phyloP scores from a whole-genome alignment of 2,888 invertebrate genomes.

The Trichacis sp. region DNA sequence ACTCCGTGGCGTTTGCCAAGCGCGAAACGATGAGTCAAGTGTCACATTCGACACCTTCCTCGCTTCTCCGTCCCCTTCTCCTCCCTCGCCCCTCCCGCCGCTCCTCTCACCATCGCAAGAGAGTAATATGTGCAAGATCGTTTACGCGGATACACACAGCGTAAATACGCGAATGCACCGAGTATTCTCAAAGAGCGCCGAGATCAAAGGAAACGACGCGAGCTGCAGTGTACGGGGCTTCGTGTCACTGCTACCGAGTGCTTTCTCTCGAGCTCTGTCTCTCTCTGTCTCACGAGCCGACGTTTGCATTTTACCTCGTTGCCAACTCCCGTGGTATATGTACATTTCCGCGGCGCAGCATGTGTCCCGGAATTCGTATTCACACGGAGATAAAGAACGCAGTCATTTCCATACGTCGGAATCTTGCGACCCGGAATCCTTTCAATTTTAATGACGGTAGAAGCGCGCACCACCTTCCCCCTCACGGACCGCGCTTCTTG shows the following conservation, averaged over 20 bases:
- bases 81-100: constrained; percentile 19
- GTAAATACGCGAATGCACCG: constrained; percentile 41
- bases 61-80: constrained; percentile 17
- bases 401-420: constrained; percentile 34
- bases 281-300: no score
- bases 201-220: constrained; percentile 57
- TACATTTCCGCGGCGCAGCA: constrained; percentile 33
- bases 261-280: constrained; percentile 17
- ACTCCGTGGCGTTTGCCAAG: constrained; percentile 1
- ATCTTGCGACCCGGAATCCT: constrained; percentile 39
- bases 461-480: constrained; percentile 11
- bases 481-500: no score
- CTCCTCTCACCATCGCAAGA: constrained; percentile 16
- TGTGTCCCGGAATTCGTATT: constrained; percentile 38
- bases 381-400: constrained; percentile 38
- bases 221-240: constrained; percentile 41
- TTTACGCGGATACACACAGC: constrained; percentile 41
- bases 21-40: constrained; percentile 41
- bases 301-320: constrained; percentile 24
- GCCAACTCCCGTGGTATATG: constrained; percentile 25
- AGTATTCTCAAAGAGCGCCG: constrained; percentile 41
- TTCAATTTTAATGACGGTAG: constrained; percentile 39
- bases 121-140: constrained; percentile 36
- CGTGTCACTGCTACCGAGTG: constrained; percentile 4
- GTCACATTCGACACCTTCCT: constrained; percentile 55